Percentiles rank a stretch among this genome's conserved stretches.
phyloP scores from a whole-genome alignment of 1,140 invertebrate species.

The Trichonephila clavipes region DNA sequence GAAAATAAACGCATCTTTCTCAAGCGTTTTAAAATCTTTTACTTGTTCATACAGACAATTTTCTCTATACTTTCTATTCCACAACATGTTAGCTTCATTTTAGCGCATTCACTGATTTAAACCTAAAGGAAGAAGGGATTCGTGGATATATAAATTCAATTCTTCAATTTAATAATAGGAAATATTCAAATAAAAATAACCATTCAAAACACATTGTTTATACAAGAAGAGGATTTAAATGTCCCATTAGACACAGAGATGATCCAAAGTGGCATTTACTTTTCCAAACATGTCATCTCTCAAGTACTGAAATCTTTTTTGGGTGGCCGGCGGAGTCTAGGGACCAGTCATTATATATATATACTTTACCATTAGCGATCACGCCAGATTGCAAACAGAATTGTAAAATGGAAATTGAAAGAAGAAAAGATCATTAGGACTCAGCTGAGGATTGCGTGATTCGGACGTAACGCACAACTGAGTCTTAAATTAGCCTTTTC shows the following conservation, averaged over 20 bases:
- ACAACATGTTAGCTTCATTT: too few relatives aligned
- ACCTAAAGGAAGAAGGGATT: too few relatives aligned
- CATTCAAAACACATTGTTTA: background rate
- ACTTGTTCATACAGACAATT: too few relatives aligned
- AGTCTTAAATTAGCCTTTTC: background rate
- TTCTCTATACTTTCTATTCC: too few relatives aligned
- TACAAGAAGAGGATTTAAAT: background rate
- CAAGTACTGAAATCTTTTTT: background rate
- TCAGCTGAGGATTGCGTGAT: constrained; percentile 2
- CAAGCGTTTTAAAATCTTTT: too few relatives aligned
- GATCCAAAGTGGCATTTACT: background rate
- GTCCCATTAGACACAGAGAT: background rate
- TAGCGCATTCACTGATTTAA: too few relatives aligned
- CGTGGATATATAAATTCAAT: too few relatives aligned
- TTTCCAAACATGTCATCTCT: background rate
- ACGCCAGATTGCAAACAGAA: background rate
- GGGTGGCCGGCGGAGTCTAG: background rate
- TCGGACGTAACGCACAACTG: constrained; percentile 6
- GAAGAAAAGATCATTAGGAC: background rate
- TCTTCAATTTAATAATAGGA: too few relatives aligned
- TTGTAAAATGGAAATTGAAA: constrained; percentile 2
- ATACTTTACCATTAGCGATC: constrained; percentile 1
- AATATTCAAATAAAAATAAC: too few relatives aligned
- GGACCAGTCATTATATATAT: background rate
- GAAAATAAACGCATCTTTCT: too few relatives aligned